Percentiles rank a stretch among this genome's conserved stretches.
Conservation (phyloP, 2,888 invertebrate species). For the Hofmannophila pseudospretella region DNA sequence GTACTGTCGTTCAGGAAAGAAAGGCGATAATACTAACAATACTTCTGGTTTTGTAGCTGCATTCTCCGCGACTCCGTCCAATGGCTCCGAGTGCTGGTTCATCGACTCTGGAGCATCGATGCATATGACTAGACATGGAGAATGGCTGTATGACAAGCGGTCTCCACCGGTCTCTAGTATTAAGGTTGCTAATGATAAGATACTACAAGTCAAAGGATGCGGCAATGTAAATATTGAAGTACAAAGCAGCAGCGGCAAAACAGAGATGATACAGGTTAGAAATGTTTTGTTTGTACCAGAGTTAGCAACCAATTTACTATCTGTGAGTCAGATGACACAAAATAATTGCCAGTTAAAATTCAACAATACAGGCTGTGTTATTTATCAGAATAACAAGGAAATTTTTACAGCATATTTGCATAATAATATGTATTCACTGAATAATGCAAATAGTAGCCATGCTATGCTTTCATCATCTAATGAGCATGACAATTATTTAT, state of each 20-base stretch:
- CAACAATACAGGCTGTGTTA: slow-evolving; percentile 9
- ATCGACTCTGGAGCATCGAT: slow-evolving; percentile 21
- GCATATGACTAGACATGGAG: slow-evolving; percentile 17
- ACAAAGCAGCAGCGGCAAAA: slow-evolving; percentile 1
- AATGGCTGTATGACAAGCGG: slow-evolving; percentile 17
- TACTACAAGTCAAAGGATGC: slow-evolving; percentile 12
- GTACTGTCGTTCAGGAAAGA: slow-evolving; percentile 5
- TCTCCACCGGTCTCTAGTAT: slow-evolving; percentile 11
- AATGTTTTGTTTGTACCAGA: slow-evolving; percentile 17
- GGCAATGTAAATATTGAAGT: slow-evolving; percentile 15
- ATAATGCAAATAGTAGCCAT: slow-evolving; percentile 2
- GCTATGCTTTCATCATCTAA: neutral
- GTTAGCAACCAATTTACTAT: slow-evolving; percentile 12
- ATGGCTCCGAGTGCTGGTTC: slow-evolving; percentile 10
- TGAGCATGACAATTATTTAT: slow-evolving; percentile 1
- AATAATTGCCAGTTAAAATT: slow-evolving; percentile 10
- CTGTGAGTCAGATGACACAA: slow-evolving; percentile 15
- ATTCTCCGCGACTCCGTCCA: slow-evolving; percentile 12
- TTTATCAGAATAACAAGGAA: slow-evolving; percentile 6
- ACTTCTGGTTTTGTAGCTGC: slow-evolving; percentile 11
- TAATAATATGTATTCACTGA: slow-evolving; percentile 14
- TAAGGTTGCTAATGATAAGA: slow-evolving; percentile 16
- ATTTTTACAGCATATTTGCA: slow-evolving; percentile 8
- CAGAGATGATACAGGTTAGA: slow-evolving; percentile 18
- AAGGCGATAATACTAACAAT: neutral